Evolutionary conservation across 1,140 invertebrate species (phyloP).

Genomic region (Zaprionus tsacasi): DNA sequence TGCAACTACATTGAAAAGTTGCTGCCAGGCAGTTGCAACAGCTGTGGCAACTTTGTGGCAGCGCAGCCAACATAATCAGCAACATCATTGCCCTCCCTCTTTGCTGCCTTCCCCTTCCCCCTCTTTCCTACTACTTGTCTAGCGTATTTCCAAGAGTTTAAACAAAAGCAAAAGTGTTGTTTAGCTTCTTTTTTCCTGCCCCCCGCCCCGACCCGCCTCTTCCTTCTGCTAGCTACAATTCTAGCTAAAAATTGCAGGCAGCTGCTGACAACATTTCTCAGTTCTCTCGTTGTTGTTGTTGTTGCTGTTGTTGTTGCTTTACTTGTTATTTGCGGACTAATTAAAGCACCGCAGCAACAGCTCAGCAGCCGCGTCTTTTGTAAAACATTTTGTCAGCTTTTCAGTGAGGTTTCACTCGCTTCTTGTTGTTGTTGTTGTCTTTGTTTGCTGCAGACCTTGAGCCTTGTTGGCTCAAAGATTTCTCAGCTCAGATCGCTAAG

Average conservation of each 20-base stretch:
- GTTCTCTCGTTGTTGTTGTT: constrained; percentile 1
- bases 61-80: constrained; percentile 35
- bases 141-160: constrained; percentile 36
- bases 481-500: neutral
- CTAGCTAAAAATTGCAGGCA: constrained; percentile 69
- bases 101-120: neutral
- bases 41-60: constrained; percentile 21
- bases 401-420: constrained; percentile 2
- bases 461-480: constrained; percentile 12
- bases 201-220: too few species aligned
- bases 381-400: constrained; percentile 43
- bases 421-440: neutral
- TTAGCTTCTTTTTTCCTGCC: constrained; percentile 19
- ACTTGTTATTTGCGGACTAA: constrained; percentile 34
- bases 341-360: constrained; percentile 39
- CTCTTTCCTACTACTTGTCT: constrained; percentile 27
- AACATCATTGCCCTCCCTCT: neutral
- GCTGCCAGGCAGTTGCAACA: constrained; percentile 26
- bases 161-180: constrained; percentile 76
- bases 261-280: constrained; percentile 50
- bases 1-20: constrained; percentile 55
- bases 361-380: constrained; percentile 19
- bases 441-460: constrained; percentile 12
- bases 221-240: constrained; percentile 60
- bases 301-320: neutral